Base-by-base conservation (phyloP, 2,797 vertebrate species). In the Phrynocephalus guinanensis region DNA sequence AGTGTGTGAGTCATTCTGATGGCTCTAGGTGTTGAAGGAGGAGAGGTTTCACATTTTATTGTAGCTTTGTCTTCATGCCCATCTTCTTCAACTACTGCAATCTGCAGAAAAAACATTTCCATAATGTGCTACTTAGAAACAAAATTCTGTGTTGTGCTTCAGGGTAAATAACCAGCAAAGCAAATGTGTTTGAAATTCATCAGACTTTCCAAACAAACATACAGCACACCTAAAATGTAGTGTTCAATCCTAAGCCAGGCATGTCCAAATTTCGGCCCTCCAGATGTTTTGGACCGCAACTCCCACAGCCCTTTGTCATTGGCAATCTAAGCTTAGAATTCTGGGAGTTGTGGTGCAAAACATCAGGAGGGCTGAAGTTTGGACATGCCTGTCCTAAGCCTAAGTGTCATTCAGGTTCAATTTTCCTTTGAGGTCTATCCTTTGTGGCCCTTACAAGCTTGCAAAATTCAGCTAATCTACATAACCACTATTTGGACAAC, bases 21-120 rank as follows among this genome's bases (percentile, higher is more conserved):
- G 28, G 98, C 97, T 94, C 98, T 98, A 2, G 99, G 99, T 22
- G 98, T 99, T 2, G 98, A 93, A 80, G 99, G 99, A 77, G 99
- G 99, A 77, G 99, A 99, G 3, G 99, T 99, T 97, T 99, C 99
- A 94, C 99, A 99, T 96, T 99, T 99, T 94, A 99, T 99, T 82
- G 99, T 99, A 89, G 99, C 98, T 97, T 99, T 99, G 95, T 99
- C 99, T 95, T 99, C 99, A 76, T 96, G 97, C 5, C 98, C 98
- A 81, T 99, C 99, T 95, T 99, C 99, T 86, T 99, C 98, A 91
- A 98, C 98, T 5, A 99, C 98, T 30, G 98, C 98, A 88, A 99
- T 99, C 99, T 99, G 92, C 68, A 52, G 79, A 68, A 1, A 6
- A 92, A 76, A 83, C 4, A 87, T 26, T 83, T 89, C 24, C 81